These are phyloP conservation scores for Gandaritis pyraliata DNA, from an alignment of 2,888 invertebrate genomes.

Conservation along the genomic window DNA sequence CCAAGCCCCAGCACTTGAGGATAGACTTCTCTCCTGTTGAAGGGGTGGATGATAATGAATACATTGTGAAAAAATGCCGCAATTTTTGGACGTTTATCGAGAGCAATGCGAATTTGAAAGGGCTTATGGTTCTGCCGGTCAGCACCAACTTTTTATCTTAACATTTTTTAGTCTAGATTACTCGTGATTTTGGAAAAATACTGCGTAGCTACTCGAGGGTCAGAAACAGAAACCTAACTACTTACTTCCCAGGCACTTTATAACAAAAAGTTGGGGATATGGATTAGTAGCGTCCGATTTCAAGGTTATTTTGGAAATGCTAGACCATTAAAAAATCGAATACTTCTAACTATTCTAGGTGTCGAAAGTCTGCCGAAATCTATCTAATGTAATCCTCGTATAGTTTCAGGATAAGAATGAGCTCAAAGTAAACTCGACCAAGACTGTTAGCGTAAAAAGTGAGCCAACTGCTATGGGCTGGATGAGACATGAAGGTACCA, in stretches of 20 bases:
- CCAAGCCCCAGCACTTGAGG: slow-evolving; percentile 45
- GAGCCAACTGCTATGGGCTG: slow-evolving; percentile 3
- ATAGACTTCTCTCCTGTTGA: slow-evolving; percentile 51
- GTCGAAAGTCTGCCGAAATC: too few relatives aligned
- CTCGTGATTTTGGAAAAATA: too few relatives aligned
- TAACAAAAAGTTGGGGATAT: too few relatives aligned
- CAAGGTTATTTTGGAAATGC: too few relatives aligned
- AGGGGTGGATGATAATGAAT: slow-evolving; percentile 31
- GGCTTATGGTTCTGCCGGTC: slow-evolving; percentile 13
- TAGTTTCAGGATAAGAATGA: slow-evolving; percentile 3
- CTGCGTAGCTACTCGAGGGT: too few relatives aligned
- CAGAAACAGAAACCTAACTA: too few relatives aligned
- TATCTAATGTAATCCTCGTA: not conserved
- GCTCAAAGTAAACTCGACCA: not conserved
- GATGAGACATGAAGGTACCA: slow-evolving; percentile 16
- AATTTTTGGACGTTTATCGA: slow-evolving; percentile 36
- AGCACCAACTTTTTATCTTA: not conserved
- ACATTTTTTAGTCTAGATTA: not conserved
- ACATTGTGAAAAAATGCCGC: slow-evolving; percentile 28
- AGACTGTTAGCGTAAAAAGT: not conserved
- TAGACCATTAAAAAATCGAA: too few relatives aligned
- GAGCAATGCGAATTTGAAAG: slow-evolving; percentile 20
- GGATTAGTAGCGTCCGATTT: too few relatives aligned
- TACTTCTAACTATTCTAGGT: too few relatives aligned
- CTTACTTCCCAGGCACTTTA: too few relatives aligned